Evolutionary conservation across 2,113 vertebrate genomes (phyloP).

Genomic region (Apus apus): DNA sequence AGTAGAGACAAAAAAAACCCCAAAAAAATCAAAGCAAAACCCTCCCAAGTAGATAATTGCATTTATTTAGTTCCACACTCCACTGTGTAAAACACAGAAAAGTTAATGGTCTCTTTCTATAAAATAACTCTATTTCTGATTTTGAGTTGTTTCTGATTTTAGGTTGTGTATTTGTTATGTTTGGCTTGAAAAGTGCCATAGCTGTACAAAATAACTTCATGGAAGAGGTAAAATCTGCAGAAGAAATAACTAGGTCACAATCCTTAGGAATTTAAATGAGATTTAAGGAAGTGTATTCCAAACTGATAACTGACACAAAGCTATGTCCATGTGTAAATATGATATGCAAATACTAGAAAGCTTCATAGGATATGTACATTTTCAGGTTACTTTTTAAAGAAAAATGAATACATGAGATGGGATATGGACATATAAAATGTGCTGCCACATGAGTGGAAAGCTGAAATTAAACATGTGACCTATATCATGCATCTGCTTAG

Average conservation of each 20-base stretch:
- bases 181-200: neutral
- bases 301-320: neutral
- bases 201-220: neutral
- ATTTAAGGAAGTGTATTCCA: neutral
- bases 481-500: neutral
- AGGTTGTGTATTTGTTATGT: neutral
- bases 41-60: neutral
- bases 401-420: neutral
- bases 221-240: conserved; percentile 19
- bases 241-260: conserved; percentile 48
- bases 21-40: neutral
- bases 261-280: conserved; percentile 47
- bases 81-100: neutral
- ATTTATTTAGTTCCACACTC: neutral
- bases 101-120: neutral
- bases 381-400: neutral
- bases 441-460: neutral
- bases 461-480: neutral
- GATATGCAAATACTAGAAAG: neutral
- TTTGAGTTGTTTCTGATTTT: neutral
- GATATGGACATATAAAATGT: neutral
- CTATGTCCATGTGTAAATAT: neutral
- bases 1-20: neutral
- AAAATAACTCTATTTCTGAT: neutral
- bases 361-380: neutral